Base-by-base conservation (phyloP, 2,888 invertebrate species). In the Amphipoea oculea region DNA sequence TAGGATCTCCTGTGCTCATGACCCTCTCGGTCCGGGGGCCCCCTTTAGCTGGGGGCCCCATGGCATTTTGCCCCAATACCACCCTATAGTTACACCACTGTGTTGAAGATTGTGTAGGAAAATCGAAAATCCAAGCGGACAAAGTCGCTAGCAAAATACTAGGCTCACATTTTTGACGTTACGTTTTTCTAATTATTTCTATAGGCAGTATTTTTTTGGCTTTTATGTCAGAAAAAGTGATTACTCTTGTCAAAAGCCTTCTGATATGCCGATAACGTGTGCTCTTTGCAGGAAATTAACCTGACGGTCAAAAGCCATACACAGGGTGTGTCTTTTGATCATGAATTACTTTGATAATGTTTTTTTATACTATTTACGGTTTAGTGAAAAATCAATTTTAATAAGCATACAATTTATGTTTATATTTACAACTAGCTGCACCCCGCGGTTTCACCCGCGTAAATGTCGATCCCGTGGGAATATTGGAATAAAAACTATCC, bases 201-300 rank as follows among this genome's bases (percentile, higher is more conserved):
- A 36, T 17, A 66, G 23, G 17, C 12, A 62, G n/a, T 29, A 12
- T 74, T 57, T 72, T 20, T 17, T 48, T 3, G 14, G 51, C 12
- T 36, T 48, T 14, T 11, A 54, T 2, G 14, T 0, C 23, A 14
- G 23, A 65, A 81, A 68, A 68, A 57, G 20, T 29, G 40, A 79
- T 73, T 81, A 67, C 63, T 60, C 42, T 40, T 45, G 12, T 29
- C 60, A 71, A 71, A 73, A 2, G 12, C 63, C 23, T 29, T 36
- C 12, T 62, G 68, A 77, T 77, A 85, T 62, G 63, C 12, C 66
- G 73, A 85, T 81, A 84, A 62, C 45, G 3, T 54, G 48, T 63
- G 48, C 23, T 42, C 17, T 84, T 65, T 36, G 29, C 71, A 85
- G 84, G 85, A 85, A 84, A 84, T 84, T 84, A 81, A 68, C 67